Evolutionary conservation across 2,888 invertebrate genomes (phyloP), one percentile per base, ranked within the genome.

Genomic region (Volucella bombylans): DNA sequence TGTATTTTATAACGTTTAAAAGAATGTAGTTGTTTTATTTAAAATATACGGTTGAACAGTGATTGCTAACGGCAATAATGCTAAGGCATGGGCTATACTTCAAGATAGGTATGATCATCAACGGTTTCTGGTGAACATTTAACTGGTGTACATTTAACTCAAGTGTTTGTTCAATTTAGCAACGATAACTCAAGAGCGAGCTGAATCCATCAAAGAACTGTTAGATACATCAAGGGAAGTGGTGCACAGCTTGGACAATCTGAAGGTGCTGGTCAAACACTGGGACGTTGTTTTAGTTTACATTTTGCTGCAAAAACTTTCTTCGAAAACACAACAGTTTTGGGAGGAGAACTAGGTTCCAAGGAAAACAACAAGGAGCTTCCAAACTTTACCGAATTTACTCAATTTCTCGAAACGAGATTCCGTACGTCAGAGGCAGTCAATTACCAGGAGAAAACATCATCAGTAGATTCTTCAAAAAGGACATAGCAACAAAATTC

Each of bases 111-210:
- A 67, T 9, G 67, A 50, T 15, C 41, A 64, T 11, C 12, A 43
- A 45, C 41, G 64, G 11, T 14, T 64, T 45, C 64, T 64, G 8
- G 47, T 64, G 14, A 64, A 64, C 18, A n/a, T n/a, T n/a, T n/a
- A n/a, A n/a, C n/a, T n/a, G n/a, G n/a, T n/a, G n/a, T n/a, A n/a
- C n/a, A 45, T 14, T 6, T 15, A 43, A 41, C n/a, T 64, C 3
- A 65, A 45, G 15, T 45, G 54, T 11, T 39, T 80, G 11, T 73
- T 80, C 39, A 73, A 61, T 43, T 67, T 71, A 9, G 23, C 49
- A 43, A 31, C 18, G n/a, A 50, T 14, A 6, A 18, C n/a, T 15
- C 50, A 50, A 15, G 15, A 50, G 15, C 50, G 50, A 15, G 50
- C 14, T 50, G 18, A 18, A n/a, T n/a, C n/a, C n/a, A 18, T 18